Evolutionary conservation across 2,888 invertebrate genomes (phyloP).

Genomic region (Sphinx pinastri): DNA sequence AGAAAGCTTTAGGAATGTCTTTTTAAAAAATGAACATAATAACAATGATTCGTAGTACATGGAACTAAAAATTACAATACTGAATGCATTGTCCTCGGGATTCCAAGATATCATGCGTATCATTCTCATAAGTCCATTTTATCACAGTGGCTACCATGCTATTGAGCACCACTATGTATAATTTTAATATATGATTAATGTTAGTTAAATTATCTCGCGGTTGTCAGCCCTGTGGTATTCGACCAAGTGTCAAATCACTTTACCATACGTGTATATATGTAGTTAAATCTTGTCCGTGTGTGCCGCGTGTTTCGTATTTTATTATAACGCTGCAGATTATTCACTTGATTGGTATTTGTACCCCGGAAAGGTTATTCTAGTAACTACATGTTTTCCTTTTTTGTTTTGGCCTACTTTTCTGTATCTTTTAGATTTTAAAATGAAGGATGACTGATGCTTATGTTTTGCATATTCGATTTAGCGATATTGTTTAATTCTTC

Average conservation of each 20-base stretch:
- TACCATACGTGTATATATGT: constrained; percentile 37
- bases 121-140: too few relatives aligned
- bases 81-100: too few relatives aligned
- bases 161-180: too few relatives aligned
- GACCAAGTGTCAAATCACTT: constrained; percentile 67
- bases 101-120: too few relatives aligned
- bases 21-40: too few relatives aligned
- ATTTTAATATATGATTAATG: constrained; percentile 13
- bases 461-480: too few relatives aligned
- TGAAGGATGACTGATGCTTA: neutral
- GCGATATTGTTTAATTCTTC: too few relatives aligned
- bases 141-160: too few relatives aligned
- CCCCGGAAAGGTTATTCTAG: constrained; percentile 22
- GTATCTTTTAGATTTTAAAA: neutral
- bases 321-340: constrained; percentile 31
- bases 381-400: constrained; percentile 11
- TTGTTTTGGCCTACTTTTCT: neutral
- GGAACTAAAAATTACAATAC: too few relatives aligned
- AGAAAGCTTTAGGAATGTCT: too few relatives aligned
- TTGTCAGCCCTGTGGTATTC: constrained; percentile 55
- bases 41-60: too few relatives aligned
- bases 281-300: constrained; percentile 36
- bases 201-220: constrained; percentile 28
- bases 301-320: constrained; percentile 41
- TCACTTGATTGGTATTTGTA: constrained; percentile 24